Conservation (phyloP, 2,797 vertebrate genomes). For the Apodemus agrarius region DNA sequence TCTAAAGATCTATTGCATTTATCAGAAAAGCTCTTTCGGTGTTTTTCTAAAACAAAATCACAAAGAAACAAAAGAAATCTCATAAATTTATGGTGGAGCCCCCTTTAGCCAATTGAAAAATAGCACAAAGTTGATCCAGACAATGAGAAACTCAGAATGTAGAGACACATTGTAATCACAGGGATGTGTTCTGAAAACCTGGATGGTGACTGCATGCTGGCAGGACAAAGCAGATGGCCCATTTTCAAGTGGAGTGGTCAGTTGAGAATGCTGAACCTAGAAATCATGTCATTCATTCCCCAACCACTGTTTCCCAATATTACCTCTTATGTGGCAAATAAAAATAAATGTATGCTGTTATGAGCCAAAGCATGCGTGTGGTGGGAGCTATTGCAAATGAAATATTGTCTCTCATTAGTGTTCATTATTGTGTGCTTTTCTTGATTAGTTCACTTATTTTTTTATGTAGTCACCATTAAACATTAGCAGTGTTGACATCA, state of each 20-base stretch:
- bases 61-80: background rate
- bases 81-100: background rate
- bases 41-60: background rate
- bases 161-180: background rate
- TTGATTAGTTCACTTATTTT: conserved; percentile 39
- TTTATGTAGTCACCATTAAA: background rate
- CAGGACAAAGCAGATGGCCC: conserved; percentile 48
- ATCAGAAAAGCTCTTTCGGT: background rate
- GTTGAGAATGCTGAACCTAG: background rate
- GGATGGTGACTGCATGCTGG: background rate
- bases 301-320: background rate
- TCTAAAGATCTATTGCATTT: background rate
- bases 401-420: conserved; percentile 59
- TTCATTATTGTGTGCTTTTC: conserved; percentile 47
- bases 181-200: background rate
- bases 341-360: conserved; percentile 54
- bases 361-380: background rate
- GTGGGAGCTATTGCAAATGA: conserved; percentile 47
- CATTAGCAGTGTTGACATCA: background rate
- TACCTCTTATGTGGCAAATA: conserved; percentile 1
- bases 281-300: conserved; percentile 2
- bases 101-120: background rate
- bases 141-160: background rate
- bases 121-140: background rate
- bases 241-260: background rate